Conservation (phyloP, 2,113 vertebrate genomes). For the Pica pica region DNA sequence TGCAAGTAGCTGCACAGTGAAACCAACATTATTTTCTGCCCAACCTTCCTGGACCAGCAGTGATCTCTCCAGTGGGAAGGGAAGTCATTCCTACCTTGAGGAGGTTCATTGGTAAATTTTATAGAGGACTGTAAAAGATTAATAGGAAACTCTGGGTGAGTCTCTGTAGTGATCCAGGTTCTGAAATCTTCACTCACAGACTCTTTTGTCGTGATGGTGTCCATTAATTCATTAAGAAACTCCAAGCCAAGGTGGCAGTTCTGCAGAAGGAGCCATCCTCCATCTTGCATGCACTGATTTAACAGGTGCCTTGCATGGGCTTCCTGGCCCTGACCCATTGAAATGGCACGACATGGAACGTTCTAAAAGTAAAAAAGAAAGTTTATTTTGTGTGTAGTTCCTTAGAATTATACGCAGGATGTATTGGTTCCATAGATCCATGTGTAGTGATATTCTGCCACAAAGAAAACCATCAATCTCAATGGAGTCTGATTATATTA, state of each 20-base stretch:
- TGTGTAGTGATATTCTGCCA: background rate
- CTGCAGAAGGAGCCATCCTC: slow-evolving; percentile 86
- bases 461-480: background rate
- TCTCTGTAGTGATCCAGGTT: slow-evolving; percentile 84
- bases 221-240: slow-evolving; percentile 82
- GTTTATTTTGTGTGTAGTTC: background rate
- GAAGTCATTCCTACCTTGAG: slow-evolving; percentile 73
- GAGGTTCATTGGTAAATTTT: slow-evolving; percentile 87
- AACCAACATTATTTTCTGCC: background rate
- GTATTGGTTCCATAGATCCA: background rate
- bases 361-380: slow-evolving; percentile 54
- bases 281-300: slow-evolving; percentile 76
- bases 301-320: slow-evolving; percentile 79
- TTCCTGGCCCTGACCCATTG: slow-evolving; percentile 88
- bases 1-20: background rate
- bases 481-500: background rate
- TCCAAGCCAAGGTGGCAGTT: slow-evolving; percentile 85
- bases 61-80: fast-evolving
- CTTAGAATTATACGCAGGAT: background rate
- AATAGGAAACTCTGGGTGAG: slow-evolving; percentile 80
- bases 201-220: slow-evolving; percentile 68
- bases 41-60: background rate
- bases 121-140: slow-evolving; percentile 82
- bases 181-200: slow-evolving; percentile 67
- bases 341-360: slow-evolving; percentile 74